Percentiles rank a stretch among this genome's conserved stretches.
These are phyloP conservation scores for Periophthalmus magnuspinnatus DNA, from an alignment of 2,797 vertebrate species.

Conservation along the genomic window DNA sequence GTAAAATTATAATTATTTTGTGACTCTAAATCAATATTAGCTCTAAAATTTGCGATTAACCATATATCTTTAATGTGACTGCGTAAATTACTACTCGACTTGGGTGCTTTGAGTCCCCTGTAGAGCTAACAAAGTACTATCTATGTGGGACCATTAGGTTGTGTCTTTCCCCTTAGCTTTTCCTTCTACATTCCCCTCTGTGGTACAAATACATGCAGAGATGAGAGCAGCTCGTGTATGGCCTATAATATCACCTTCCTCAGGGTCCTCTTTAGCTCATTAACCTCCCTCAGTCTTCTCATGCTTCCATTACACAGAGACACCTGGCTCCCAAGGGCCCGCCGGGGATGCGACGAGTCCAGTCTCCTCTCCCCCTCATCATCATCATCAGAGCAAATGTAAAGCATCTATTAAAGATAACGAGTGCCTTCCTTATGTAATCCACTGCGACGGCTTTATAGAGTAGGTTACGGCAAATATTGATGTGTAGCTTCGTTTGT, in stretches of 20 bases:
- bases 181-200: constrained; percentile 29
- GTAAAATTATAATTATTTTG: no score
- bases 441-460: constrained; percentile 15
- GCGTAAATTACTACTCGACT: no score
- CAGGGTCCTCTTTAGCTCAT: constrained; percentile 70
- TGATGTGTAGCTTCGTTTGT: constrained; percentile 38
- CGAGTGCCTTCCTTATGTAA: constrained; percentile 7
- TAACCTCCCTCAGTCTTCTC: constrained; percentile 71
- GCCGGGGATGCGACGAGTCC: constrained; percentile 56
- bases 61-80: no score
- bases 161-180: constrained; percentile 24
- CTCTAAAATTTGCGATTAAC: no score
- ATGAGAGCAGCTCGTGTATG: constrained; percentile 70
- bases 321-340: constrained; percentile 68
- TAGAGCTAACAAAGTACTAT: no score
- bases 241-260: constrained; percentile 67
- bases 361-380: constrained; percentile 54
- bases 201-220: constrained; percentile 69
- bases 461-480: constrained; percentile 18
- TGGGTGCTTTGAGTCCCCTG: no score
- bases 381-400: constrained; percentile 41
- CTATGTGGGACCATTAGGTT: constrained; percentile 8
- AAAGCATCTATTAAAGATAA: constrained; percentile 26
- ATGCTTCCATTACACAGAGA: constrained; percentile 70
- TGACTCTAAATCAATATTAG: no score